Evolutionary conservation across 2,113 vertebrate species (phyloP).

Genomic region (Empidonax traillii): DNA sequence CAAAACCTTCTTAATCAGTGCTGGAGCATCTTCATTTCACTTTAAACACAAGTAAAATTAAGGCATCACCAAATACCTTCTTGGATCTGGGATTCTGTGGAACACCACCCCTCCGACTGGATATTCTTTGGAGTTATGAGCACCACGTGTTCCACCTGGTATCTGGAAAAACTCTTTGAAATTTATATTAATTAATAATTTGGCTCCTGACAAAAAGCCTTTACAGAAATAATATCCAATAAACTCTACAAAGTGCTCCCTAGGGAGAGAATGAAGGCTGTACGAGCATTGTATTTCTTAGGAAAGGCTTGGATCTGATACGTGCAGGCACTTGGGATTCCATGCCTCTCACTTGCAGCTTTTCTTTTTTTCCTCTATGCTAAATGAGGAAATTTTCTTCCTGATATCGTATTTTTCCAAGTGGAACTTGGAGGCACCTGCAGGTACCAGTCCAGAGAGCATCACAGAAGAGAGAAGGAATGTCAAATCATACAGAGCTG

Average conservation of each 20-base stretch:
- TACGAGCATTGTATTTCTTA: no score
- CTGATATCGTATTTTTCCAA: neutral
- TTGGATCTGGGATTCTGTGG: neutral
- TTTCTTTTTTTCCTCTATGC: neutral
- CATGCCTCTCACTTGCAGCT: neutral
- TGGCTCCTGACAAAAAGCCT: neutral
- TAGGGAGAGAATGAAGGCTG: neutral
- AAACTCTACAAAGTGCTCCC: neutral
- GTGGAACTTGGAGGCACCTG: neutral
- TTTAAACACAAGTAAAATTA: neutral
- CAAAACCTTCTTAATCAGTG: neutral
- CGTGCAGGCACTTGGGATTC: neutral
- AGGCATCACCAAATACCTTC: neutral
- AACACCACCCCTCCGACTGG: neutral
- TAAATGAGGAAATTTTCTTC: neutral
- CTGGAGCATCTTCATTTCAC: neutral
- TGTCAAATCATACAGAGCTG: neutral
- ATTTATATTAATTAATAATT: neutral
- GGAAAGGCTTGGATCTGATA: neutral
- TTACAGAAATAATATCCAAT: neutral
- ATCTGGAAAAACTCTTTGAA: neutral
- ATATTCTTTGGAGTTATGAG: rapidly evolving
- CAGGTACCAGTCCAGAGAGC: neutral
- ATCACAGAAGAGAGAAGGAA: neutral
- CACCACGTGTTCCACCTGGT: neutral